Percentiles rank a stretch among this genome's conserved stretches.
Evolutionary conservation across 2,797 vertebrate species (phyloP).

Genomic region (Acrossocheilus fasciatus): DNA sequence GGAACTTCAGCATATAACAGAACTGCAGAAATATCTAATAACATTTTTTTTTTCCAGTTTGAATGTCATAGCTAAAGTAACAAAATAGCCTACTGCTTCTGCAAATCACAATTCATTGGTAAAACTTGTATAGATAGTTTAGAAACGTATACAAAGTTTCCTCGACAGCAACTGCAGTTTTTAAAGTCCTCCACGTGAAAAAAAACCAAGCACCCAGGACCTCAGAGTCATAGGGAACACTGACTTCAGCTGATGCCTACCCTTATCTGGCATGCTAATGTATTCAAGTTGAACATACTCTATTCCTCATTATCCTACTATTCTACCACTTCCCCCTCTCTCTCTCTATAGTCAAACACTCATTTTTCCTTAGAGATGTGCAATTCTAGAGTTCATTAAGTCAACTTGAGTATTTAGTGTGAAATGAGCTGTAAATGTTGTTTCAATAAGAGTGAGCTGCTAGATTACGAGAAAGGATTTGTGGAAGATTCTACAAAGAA

Average conservation of each 20-base stretch:
- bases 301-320: slow-evolving; percentile 24
- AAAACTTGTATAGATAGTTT: not conserved
- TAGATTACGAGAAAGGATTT: slow-evolving; percentile 10
- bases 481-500: not conserved
- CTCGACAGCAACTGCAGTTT: not conserved
- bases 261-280: slow-evolving; percentile 46
- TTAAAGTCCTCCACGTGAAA: not conserved
- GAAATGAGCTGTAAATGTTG: slow-evolving; percentile 42
- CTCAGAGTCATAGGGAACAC: not conserved
- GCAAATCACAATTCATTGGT: not conserved
- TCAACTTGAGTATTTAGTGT: slow-evolving; percentile 38
- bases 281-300: slow-evolving; percentile 42
- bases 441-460: slow-evolving; percentile 11
- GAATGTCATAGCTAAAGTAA: not conserved
- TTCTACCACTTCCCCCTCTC: slow-evolving; percentile 32
- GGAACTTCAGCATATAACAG: too few species aligned
- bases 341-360: not conserved
- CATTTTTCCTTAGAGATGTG: not conserved
- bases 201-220: not conserved
- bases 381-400: slow-evolving; percentile 34
- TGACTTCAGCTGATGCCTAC: not conserved
- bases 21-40: not conserved
- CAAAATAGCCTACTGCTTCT: not conserved
- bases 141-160: not conserved
- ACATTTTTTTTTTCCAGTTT: not conserved